Base-by-base conservation (phyloP, 2,888 invertebrate genomes). In the Cerastis rubricosa region DNA sequence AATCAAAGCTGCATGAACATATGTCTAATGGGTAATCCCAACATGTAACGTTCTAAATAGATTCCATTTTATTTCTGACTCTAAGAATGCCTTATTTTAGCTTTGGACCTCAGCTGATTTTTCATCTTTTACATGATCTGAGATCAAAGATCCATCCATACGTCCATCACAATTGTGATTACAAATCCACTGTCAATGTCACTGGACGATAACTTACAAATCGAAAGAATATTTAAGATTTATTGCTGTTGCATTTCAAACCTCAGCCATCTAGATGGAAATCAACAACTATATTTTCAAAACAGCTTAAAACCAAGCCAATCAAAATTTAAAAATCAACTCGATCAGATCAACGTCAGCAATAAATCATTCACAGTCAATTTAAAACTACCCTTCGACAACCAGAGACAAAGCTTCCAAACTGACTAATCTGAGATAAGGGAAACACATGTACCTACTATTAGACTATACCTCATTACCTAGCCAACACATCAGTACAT, bases 331-430 rank as follows among this genome's bases (percentile, higher is more conserved):
- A 25, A 47, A 73, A 73, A 76, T 78, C 75, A 81, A 89, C 84
- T 85, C 90, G 87, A 92, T 93, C 92, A 90, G 91, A 90, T 86
- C 65, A 83, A 89, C 80, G 87, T 90, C 91, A 87, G 82, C 86
- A 91, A 95, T 96, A 94, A 95, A 96, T 96, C 95, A 95, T 94
- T 94, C 88, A 91, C 94, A 92, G 92, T 90, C 95, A 94, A 95
- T 95, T 95, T 94, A 92, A 89, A 87, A 88, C 91, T 91, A 91
- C 93, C 93, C 92, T 90, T 85, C 78, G 79, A 85, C 86, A 88
- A 84, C 86, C 88, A 71, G 81, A 89, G 85, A 86, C 85, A 86
- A 84, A 78, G 85, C 87, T 86, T 87, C 86, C 82, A 84, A 87
- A 89, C 90, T 87, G 87, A 88, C 91, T 93, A 93, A 94, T 94